A percentile compares a stretch with the other conserved stretches of the same genome.
Evolutionary conservation across 2,113 vertebrate genomes (phyloP).

Genomic region (Paradoxurus hermaphroditus): DNA sequence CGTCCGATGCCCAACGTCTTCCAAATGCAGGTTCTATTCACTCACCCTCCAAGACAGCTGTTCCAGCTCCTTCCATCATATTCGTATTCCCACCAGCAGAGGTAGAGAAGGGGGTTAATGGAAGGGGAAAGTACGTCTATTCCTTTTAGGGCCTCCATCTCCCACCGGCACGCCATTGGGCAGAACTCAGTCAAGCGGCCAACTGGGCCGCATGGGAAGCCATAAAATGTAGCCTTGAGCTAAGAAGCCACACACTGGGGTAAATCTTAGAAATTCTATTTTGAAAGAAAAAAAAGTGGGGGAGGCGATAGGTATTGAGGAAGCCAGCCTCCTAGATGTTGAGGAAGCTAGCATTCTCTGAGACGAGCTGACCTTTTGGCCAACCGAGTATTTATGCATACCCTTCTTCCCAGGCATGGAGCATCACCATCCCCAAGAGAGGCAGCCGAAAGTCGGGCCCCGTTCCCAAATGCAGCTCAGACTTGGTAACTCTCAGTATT

Average conservation of each 20-base stretch:
- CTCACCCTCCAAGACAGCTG: not conserved
- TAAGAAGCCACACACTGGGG: not conserved
- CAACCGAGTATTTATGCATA: not conserved
- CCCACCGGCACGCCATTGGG: accelerated
- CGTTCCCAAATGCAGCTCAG: not conserved
- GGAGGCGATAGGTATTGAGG: not conserved
- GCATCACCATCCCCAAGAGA: not conserved
- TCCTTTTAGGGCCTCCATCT: not conserved
- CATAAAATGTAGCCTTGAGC: not conserved
- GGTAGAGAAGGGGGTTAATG: not conserved
- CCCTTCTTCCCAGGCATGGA: not conserved
- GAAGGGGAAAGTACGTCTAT: not conserved
- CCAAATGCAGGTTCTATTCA: not conserved
- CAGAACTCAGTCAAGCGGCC: not conserved
- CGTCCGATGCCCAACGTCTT: not conserved
- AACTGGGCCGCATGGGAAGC: not conserved
- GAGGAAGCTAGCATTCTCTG: not conserved
- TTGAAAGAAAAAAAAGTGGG: not conserved
- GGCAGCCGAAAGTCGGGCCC: not conserved
- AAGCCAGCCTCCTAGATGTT: not conserved
- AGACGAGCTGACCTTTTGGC: not conserved
- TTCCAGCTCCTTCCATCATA: not conserved
- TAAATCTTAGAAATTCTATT: not conserved
- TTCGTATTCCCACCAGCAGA: not conserved
- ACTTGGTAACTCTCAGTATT: not conserved